Evolutionary conservation across 2,888 invertebrate genomes (phyloP).

Genomic region (Philereme vetulata): DNA sequence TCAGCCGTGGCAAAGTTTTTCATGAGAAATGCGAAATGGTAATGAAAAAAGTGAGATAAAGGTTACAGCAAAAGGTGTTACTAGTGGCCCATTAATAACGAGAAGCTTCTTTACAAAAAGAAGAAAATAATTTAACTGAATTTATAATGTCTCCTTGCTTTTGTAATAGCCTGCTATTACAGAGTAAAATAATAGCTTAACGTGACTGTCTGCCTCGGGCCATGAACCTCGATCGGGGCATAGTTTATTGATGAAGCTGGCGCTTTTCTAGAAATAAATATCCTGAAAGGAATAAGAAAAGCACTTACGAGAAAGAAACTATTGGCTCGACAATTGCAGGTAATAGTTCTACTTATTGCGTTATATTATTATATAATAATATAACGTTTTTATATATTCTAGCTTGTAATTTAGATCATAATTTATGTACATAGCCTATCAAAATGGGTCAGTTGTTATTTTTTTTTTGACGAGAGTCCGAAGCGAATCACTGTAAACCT

Average conservation of each 20-base stretch:
- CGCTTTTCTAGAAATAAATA: neutral
- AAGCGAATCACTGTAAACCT: too few relatives aligned
- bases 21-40: constrained; percentile 38
- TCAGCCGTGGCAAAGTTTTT: constrained; percentile 38
- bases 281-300: too few relatives aligned
- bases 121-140: constrained; percentile 39
- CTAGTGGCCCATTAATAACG: constrained; percentile 38
- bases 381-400: too few relatives aligned
- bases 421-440: too few relatives aligned
- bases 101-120: constrained; percentile 36
- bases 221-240: constrained; percentile 15
- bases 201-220: constrained; percentile 30
- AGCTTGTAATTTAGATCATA: too few relatives aligned
- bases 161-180: constrained; percentile 35
- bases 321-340: too few relatives aligned
- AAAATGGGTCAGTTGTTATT: too few relatives aligned
- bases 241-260: neutral
- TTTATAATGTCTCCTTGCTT: constrained; percentile 35
- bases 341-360: too few relatives aligned
- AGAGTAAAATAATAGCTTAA: constrained; percentile 29
- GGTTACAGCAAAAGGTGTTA: constrained; percentile 41
- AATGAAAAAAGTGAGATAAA: constrained; percentile 44
- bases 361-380: too few relatives aligned
- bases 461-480: too few relatives aligned
- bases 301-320: too few relatives aligned